Percentiles rank a stretch among this genome's conserved stretches.
These are phyloP conservation scores for Puntigrus tetrazona DNA, from an alignment of 2,113 vertebrate species.

Conservation along the genomic window DNA sequence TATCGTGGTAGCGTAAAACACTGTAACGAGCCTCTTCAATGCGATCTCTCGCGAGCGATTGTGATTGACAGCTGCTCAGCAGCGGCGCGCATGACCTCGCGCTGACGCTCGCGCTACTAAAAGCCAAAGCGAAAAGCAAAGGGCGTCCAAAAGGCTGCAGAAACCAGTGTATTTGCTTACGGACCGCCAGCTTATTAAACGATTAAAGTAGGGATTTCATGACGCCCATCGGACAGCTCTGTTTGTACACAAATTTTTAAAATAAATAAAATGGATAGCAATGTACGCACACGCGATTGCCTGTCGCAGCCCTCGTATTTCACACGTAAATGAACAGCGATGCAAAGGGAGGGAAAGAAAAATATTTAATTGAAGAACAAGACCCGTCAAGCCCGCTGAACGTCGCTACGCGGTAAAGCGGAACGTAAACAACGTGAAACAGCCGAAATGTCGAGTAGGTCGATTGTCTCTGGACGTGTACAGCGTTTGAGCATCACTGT, in stretches of 20 bases:
- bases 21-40: constrained; percentile 51
- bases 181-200: constrained; percentile 69
- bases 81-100: constrained; percentile 54
- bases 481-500: constrained; percentile 6
- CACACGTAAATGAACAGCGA: neutral
- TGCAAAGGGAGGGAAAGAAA: neutral
- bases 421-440: constrained; percentile 15
- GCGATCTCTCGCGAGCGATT: constrained; percentile 53
- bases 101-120: constrained; percentile 63
- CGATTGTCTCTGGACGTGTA: neutral
- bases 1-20: neutral
- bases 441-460: neutral
- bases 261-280: neutral
- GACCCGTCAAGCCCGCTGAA: constrained; percentile 1
- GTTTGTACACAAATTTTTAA: neutral
- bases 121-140: constrained; percentile 66
- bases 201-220: neutral
- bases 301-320: neutral
- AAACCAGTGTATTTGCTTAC: constrained; percentile 64
- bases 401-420: neutral
- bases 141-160: constrained; percentile 67
- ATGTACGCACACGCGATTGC: neutral
- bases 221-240: neutral
- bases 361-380: neutral
- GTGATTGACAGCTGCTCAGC: constrained; percentile 52